Base-by-base conservation (phyloP, 2,888 invertebrate species). In the Athalia rosae region DNA sequence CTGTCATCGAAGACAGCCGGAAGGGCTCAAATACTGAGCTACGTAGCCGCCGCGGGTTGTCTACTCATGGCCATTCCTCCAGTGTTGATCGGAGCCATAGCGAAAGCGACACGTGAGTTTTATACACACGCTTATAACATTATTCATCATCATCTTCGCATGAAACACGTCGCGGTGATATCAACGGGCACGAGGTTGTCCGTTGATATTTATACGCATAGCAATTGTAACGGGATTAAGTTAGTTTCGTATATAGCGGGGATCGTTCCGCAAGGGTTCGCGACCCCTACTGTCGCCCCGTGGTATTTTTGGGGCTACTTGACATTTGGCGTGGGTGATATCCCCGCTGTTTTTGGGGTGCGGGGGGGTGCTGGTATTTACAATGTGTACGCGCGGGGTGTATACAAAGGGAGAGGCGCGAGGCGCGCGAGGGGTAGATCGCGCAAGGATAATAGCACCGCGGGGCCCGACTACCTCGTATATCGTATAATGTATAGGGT, bases 1-100 rank as follows among this genome's bases (percentile, higher is more conserved):
- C 91, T 99, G 85, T 99, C 99, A 79, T 97, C 98, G 87, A 98
- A 97, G 92, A 96, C 98, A 0, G 98, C 99, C 0, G 94, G 94
- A 6, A 94, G 98, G 76, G 99, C 99, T 61, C 98, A 99, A 91
- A 90, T 98, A 76, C 92, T 99, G 83, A 99, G 98, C 45, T 99
- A 97, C 91, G 97, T 99, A 73, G 99, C 99, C 0, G 99, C 99
- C 6, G 91, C 96, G 80, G 99, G 99, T 28, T 99, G 99, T 91
- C 94, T 99, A 85, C 91, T 99, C 86, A 98, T 99, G 98, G 98
- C 99, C 67, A 95, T 99, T 84, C 99, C 99, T 53, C 97, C 99
- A 3, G 97, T 99, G 78, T 93, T 99, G 79, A 98, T 99, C 85
- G 99, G 99, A 81, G 98, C 98, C 80, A 98, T 99, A 85, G 99